phyloP scores from a whole-genome alignment of 2,797 vertebrate species.

The Paratrypauchen microcephalus region DNA sequence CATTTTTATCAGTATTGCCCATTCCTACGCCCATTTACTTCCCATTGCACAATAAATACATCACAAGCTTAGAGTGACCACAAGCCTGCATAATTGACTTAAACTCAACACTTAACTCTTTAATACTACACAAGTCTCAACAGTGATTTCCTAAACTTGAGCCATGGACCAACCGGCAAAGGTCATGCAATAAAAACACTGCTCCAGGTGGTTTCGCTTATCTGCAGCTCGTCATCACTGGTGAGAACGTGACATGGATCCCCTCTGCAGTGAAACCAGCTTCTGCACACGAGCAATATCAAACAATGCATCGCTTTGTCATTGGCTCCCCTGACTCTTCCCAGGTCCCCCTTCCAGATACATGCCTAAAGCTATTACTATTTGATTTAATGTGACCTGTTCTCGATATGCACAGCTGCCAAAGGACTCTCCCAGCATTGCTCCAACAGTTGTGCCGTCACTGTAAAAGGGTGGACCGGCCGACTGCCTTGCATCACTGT shows the following conservation, averaged over 20 bases:
- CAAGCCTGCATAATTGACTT: conserved; percentile 3
- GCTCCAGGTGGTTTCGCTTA: conserved; percentile 38
- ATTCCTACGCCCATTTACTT: not conserved
- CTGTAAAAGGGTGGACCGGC: conserved; percentile 20
- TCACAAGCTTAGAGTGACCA: not conserved
- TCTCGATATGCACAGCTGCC: conserved; percentile 40
- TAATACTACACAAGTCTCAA: conserved; percentile 1
- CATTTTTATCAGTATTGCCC: not conserved
- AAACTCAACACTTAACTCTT: conserved; percentile 6
- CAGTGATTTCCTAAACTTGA: conserved; percentile 23
- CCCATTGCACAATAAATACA: not conserved
- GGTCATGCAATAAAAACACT: conserved; percentile 22
- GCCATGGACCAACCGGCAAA: conserved; percentile 3
- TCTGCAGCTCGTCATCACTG: conserved; percentile 26
- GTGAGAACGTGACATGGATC: conserved; percentile 27
- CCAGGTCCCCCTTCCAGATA: conserved; percentile 41
- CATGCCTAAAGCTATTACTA: conserved; percentile 44
- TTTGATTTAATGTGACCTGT: conserved; percentile 44
- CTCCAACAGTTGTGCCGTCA: conserved; percentile 15
- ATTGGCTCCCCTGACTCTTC: conserved; percentile 34
- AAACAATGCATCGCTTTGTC: conserved; percentile 54
- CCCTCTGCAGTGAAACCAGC: conserved; percentile 36
- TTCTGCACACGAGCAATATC: conserved; percentile 29
- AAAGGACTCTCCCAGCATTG: conserved; percentile 27
- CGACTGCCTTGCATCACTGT: conserved; percentile 14